Evolutionary conservation across 2,113 vertebrate species (phyloP), one percentile per base, ranked within the genome.

Genomic region (Emydura subglobosa): DNA sequence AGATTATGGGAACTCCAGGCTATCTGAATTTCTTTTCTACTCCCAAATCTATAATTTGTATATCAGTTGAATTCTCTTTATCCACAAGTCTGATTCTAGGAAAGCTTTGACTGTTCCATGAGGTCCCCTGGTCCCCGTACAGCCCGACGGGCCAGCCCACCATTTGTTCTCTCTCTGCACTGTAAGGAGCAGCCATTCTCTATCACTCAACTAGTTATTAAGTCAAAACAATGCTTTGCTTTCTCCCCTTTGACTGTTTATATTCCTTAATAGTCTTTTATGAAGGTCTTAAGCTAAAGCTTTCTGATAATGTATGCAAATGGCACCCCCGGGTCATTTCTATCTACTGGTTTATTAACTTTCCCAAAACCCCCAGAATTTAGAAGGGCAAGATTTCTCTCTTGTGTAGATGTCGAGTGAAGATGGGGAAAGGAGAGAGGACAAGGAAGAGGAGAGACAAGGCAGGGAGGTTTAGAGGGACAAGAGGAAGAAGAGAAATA

Each of bases 101-200:
- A 92, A 92, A 96, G 85, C n/a, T 89, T 95, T 97, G 92, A 90
- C 87, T 92, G 54, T 93, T 87, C 89, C 95, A 95, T 95, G 93
- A 94, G 95, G 94, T 83, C 95, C 4, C 4, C 65, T 21, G 34
- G 16, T 39, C 65, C 19, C 39, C 65, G 39, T 22, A 39, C 2
- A 4, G 65, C 21, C 34, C 65, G 19, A 22, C 0, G 65, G 65
- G 19, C 65, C 19, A 72, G 19, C 19, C n/a, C 34, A 72, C 31
- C 5, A 7, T 61, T 34, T 61, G 59, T 61, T 61, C 29, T 61
- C 31, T 61, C 59, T 61, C 29, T 7, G 29, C 29, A 31, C 9
- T 72, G 65, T 8, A 72, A 72, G 34, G n/a, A 72, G 39, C 65
- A 72, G n/a, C 19, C 34, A 72, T 21, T 72, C 65, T 68, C 61